These are phyloP conservation scores for Drosophila algonquin DNA, from an alignment of 2,888 invertebrate genomes.

Conservation along the genomic window DNA sequence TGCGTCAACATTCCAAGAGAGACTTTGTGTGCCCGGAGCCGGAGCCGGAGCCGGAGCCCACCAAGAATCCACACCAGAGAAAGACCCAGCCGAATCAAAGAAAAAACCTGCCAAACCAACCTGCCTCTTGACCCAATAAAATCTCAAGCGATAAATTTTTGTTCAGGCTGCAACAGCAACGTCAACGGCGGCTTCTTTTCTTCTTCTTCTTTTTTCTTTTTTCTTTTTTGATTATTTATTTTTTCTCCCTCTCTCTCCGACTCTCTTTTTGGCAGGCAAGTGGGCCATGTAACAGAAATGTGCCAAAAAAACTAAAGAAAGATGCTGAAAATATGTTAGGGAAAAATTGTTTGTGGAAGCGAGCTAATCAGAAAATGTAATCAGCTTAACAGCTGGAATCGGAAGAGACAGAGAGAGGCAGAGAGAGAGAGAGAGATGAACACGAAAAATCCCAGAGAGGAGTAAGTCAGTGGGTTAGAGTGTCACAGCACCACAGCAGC, in stretches of 20 bases:
- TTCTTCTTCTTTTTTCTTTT: constrained; percentile 38
- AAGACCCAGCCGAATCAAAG: constrained; percentile 1
- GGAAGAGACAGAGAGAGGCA: not conserved
- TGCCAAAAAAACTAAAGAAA: constrained; percentile 61
- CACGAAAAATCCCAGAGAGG: constrained; percentile 32
- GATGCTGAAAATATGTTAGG: constrained; percentile 22
- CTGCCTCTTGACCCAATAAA: constrained; percentile 77
- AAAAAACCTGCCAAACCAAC: constrained; percentile 56
- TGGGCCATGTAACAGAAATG: constrained; percentile 72
- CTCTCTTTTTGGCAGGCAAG: constrained; percentile 57
- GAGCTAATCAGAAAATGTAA: constrained; percentile 74
- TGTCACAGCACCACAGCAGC: constrained; percentile 26
- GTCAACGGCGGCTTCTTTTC: constrained; percentile 46
- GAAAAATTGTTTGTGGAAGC: constrained; percentile 38
- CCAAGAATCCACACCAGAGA: constrained; percentile 55
- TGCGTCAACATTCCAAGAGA: constrained; percentile 60
- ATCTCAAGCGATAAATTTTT: constrained; percentile 65
- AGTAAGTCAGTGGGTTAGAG: constrained; percentile 44
- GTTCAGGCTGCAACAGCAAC: constrained; percentile 26
- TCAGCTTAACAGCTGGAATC: constrained; percentile 46
- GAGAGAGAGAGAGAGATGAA: not conserved
- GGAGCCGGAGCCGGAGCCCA: constrained; percentile 58
- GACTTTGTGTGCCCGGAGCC: constrained; percentile 1
- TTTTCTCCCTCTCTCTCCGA: constrained; percentile 6
- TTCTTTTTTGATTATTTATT: constrained; percentile 46